A percentile compares a stretch with the other conserved stretches of the same genome.
Conservation (phyloP, 2,113 vertebrate species). For the Ascaphus truei region DNA sequence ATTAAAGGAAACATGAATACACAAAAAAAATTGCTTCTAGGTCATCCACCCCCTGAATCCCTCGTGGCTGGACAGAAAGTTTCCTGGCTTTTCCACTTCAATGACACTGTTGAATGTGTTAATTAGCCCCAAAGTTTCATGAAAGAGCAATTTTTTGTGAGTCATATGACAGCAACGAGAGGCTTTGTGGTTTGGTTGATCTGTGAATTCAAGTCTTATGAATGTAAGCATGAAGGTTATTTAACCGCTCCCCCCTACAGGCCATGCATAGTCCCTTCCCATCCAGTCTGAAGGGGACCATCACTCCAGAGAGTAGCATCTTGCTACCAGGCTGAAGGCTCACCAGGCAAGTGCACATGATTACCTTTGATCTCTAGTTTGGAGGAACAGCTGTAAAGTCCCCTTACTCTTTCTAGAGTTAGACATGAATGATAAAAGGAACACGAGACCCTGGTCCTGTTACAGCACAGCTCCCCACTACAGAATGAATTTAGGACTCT, state of each 20-base stretch:
- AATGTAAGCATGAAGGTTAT: not conserved
- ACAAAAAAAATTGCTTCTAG: not conserved
- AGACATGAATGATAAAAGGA: not conserved
- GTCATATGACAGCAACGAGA: slow-evolving; percentile 49
- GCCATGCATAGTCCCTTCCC: not conserved
- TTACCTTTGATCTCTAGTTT: slow-evolving; percentile 21
- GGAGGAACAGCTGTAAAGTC: not conserved
- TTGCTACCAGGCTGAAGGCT: not conserved
- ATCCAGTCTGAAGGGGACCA: not conserved
- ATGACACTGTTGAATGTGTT: slow-evolving; percentile 69
- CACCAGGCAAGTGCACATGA: not conserved
- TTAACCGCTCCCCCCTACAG: not conserved
- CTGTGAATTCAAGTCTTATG: no score
- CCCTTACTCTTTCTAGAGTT: not conserved
- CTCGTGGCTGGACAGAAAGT: slow-evolving; percentile 62
- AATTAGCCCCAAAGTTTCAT: slow-evolving; percentile 66
- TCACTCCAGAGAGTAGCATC: not conserved
- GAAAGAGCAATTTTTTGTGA: slow-evolving; percentile 22
- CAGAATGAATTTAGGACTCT: no score
- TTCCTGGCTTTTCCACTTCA: slow-evolving; percentile 75
- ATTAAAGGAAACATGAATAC: not conserved
- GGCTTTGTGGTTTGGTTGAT: not conserved
- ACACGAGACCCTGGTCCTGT: no score
- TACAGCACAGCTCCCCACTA: no score
- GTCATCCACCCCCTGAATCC: slow-evolving; percentile 62